A percentile compares a stretch with the other conserved stretches of the same genome.
phyloP scores from a whole-genome alignment of 2,888 invertebrate species.

The Microctonus brassicae region DNA sequence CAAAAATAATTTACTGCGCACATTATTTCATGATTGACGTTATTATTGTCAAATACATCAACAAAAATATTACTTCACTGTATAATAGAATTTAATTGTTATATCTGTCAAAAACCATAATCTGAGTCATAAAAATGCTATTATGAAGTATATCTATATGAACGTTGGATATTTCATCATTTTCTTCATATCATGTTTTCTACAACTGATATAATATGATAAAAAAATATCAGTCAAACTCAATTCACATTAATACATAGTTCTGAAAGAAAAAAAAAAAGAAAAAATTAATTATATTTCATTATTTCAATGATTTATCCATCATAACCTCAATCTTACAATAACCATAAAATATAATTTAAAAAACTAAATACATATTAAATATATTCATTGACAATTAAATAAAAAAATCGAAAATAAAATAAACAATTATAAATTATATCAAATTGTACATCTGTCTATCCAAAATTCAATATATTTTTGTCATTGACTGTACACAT shows the following conservation, averaged over 20 bases:
- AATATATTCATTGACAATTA: too few species aligned
- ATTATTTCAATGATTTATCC: too few species aligned
- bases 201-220: neutral
- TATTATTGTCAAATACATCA: neutral
- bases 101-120: neutral
- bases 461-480: slow-evolving; percentile 45
- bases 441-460: neutral
- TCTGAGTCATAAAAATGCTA: neutral
- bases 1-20: neutral
- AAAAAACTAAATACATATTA: too few species aligned
- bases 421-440: neutral
- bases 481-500: slow-evolving; percentile 61
- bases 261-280: too few species aligned
- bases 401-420: neutral
- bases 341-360: too few species aligned
- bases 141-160: neutral
- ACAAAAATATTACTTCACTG: neutral
- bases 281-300: too few species aligned
- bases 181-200: neutral
- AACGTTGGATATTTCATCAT: neutral
- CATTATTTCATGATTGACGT: neutral
- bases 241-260: too few species aligned
- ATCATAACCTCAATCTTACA: too few species aligned
- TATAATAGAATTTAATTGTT: neutral
- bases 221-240: neutral